phyloP scores from a whole-genome alignment of 2,113 vertebrate genomes.

The Burhinus oedicnemus region DNA sequence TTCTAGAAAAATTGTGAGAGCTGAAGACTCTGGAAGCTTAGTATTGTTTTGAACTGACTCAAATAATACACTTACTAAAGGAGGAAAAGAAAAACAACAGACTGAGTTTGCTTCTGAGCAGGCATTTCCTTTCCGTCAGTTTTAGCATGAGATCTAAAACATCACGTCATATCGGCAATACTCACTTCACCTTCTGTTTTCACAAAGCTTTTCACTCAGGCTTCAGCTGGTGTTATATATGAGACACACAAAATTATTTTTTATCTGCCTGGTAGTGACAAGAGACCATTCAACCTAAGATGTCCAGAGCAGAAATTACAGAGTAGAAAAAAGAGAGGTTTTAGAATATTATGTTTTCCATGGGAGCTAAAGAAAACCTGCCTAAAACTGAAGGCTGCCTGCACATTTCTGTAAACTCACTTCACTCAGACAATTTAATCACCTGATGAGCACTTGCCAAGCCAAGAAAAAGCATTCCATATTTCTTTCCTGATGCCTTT shows the following conservation, averaged over 20 bases:
- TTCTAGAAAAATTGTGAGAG: neutral
- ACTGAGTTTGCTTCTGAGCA: neutral
- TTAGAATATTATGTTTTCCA: neutral
- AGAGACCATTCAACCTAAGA: neutral
- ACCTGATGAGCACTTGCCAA: neutral
- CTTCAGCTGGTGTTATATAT: neutral
- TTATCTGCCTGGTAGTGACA: neutral
- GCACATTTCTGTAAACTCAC: neutral
- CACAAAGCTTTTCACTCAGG: neutral
- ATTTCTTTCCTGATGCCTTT: neutral
- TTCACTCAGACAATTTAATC: conserved; percentile 1
- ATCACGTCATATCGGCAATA: neutral
- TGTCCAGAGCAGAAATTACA: neutral
- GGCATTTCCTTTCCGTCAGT: neutral
- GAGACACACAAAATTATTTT: neutral
- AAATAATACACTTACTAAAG: neutral
- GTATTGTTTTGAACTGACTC: neutral
- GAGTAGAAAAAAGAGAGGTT: neutral
- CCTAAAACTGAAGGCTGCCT: neutral
- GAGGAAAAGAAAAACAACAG: neutral
- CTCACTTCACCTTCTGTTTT: neutral
- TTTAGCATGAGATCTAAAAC: neutral
- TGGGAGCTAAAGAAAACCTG: neutral
- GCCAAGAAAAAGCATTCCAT: neutral
- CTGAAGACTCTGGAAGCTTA: neutral